These are phyloP conservation scores for Syrmaticus mikado DNA, from an alignment of 2,113 vertebrate species.

Conservation along the genomic window DNA sequence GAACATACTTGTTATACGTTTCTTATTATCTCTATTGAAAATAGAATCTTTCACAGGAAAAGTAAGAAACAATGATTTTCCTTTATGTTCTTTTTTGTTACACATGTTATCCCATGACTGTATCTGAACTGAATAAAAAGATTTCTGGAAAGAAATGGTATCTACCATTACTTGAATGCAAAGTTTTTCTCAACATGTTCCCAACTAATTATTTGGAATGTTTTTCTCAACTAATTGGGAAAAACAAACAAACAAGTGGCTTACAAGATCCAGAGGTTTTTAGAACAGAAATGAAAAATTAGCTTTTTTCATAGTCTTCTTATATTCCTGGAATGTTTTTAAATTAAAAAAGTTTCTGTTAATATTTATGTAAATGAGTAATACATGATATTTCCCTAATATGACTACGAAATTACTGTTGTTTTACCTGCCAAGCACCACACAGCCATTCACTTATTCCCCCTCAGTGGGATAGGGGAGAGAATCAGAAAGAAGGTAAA, in stretches of 20 bases:
- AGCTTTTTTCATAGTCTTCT: not conserved
- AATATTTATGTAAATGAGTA: not conserved
- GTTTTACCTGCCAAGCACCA: too few species aligned
- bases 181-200: not conserved
- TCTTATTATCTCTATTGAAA: not conserved
- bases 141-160: not conserved
- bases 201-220: not conserved
- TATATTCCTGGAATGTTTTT: not conserved
- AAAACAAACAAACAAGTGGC: not conserved
- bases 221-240: not conserved
- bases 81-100: not conserved
- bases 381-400: not conserved
- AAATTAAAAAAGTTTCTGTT: not conserved
- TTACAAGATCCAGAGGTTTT: not conserved
- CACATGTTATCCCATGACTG: accelerated
- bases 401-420: not conserved
- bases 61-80: not conserved
- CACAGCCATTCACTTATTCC: too few species aligned
- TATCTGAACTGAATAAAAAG: not conserved
- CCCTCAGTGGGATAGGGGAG: too few species aligned
- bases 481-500: too few species aligned
- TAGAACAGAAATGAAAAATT: not conserved
- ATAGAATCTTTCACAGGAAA: not conserved
- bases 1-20: not conserved
- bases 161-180: not conserved